phyloP scores from a whole-genome alignment of 1,140 invertebrate genomes.

The Leguminivora glycinivorella region DNA sequence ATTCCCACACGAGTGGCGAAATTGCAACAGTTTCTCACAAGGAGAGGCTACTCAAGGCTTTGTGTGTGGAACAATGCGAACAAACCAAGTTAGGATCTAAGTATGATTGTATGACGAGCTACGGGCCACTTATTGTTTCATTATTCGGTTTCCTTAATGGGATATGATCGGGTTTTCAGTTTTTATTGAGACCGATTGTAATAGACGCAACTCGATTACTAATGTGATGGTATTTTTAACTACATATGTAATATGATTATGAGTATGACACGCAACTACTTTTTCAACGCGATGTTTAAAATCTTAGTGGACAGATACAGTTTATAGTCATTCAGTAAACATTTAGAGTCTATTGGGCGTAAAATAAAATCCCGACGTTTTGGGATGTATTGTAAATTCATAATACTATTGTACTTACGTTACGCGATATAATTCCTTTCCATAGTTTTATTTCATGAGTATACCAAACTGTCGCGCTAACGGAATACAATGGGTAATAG shows the following conservation, averaged over 20 bases:
- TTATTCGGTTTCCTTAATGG: slow-evolving; percentile 35
- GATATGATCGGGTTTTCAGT: slow-evolving; percentile 22
- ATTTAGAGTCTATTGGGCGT: no score
- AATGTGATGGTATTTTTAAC: background rate
- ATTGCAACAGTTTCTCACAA: slow-evolving; percentile 72
- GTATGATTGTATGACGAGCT: slow-evolving; percentile 40
- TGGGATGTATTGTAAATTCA: no score
- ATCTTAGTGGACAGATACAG: no score
- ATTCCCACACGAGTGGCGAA: slow-evolving; percentile 61
- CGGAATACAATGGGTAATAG: no score
- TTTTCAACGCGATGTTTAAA: background rate
- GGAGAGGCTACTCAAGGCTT: slow-evolving; percentile 67
- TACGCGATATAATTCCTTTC: no score
- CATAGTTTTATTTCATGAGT: no score
- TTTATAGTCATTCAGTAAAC: no score
- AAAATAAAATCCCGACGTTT: no score
- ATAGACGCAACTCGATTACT: background rate
- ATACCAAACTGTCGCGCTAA: no score
- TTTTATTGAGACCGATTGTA: background rate
- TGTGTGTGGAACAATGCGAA: slow-evolving; percentile 64
- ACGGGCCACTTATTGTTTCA: slow-evolving; percentile 51
- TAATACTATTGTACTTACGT: no score
- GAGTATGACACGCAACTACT: no score
- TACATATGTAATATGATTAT: no score
- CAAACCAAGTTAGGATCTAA: slow-evolving; percentile 58